Evolutionary conservation across 2,113 vertebrate genomes (phyloP).

Genomic region (Steatornis caripensis): DNA sequence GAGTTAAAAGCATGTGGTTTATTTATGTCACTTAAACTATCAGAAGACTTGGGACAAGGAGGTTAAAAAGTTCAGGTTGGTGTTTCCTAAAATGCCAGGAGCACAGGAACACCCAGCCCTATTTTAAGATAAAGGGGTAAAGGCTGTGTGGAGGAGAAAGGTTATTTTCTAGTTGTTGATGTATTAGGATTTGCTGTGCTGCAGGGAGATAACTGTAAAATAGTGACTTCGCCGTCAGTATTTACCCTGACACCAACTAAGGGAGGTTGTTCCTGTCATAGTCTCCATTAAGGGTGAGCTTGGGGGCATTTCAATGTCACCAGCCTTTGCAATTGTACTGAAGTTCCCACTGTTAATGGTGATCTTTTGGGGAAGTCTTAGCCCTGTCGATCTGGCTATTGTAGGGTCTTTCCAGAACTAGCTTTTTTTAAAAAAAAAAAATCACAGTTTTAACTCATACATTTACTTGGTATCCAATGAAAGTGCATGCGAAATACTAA

Average conservation of each 20-base stretch:
- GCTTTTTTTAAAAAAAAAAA: background rate
- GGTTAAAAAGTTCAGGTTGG: background rate
- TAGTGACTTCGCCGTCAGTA: background rate
- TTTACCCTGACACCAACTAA: background rate
- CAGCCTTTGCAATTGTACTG: background rate
- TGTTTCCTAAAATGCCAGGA: background rate
- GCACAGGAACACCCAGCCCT: background rate
- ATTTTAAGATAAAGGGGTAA: background rate
- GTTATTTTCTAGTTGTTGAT: background rate
- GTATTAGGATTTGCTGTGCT: background rate
- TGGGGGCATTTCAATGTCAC: background rate
- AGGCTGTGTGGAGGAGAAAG: background rate
- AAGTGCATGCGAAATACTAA: background rate
- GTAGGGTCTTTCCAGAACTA: background rate
- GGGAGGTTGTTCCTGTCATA: background rate
- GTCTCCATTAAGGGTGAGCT: background rate
- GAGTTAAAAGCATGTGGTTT: background rate
- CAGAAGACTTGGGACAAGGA: background rate
- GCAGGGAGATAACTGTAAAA: background rate
- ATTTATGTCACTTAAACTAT: background rate
- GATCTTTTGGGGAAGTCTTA: background rate
- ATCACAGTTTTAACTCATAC: background rate
- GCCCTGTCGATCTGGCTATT: background rate
- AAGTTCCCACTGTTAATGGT: background rate
- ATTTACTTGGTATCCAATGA: background rate